phyloP scores from a whole-genome alignment of 2,888 invertebrate species.

The Pegoplata infirma region DNA sequence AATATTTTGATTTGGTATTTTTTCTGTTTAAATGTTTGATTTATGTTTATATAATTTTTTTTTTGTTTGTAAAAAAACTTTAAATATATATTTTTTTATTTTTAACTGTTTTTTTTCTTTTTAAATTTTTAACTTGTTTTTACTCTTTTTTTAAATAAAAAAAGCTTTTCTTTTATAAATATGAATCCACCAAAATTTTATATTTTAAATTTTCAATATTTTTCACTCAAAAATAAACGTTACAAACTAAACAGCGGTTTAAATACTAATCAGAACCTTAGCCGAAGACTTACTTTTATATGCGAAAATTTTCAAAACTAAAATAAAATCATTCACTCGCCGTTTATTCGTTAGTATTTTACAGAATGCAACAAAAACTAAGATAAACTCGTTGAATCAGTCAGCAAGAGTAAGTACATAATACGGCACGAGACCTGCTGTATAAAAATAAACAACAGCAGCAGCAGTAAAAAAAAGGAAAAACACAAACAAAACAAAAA shows the following conservation, averaged over 20 bases:
- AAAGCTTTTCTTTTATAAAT: background rate
- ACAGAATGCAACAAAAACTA: slow-evolving; percentile 44
- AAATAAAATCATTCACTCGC: slow-evolving; percentile 17
- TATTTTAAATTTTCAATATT: slow-evolving; percentile 2
- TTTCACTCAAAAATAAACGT: slow-evolving; percentile 59
- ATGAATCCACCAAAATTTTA: slow-evolving; percentile 4
- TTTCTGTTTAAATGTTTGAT: too few relatives aligned
- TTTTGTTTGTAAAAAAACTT: too few relatives aligned
- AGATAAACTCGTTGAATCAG: slow-evolving; percentile 2
- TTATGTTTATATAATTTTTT: too few relatives aligned
- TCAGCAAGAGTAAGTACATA: background rate
- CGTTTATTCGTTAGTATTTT: slow-evolving; percentile 19
- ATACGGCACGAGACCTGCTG: slow-evolving; percentile 55
- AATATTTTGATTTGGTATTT: too few relatives aligned
- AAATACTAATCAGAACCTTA: slow-evolving; percentile 76
- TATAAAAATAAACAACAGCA: slow-evolving; percentile 10
- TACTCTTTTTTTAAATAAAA: background rate
- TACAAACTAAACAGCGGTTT: slow-evolving; percentile 71
- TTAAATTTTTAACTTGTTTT: background rate
- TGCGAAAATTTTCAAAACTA: slow-evolving; percentile 62
- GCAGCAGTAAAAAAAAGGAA: slow-evolving; percentile 13
- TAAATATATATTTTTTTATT: too few relatives aligned
- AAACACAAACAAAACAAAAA: slow-evolving; percentile 22
- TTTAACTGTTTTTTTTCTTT: too few relatives aligned
- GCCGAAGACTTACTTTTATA: slow-evolving; percentile 73